Percentiles rank a stretch among this genome's conserved stretches.
These are phyloP conservation scores for Phalera bucephala DNA, from an alignment of 2,888 invertebrate species.

Conservation along the genomic window DNA sequence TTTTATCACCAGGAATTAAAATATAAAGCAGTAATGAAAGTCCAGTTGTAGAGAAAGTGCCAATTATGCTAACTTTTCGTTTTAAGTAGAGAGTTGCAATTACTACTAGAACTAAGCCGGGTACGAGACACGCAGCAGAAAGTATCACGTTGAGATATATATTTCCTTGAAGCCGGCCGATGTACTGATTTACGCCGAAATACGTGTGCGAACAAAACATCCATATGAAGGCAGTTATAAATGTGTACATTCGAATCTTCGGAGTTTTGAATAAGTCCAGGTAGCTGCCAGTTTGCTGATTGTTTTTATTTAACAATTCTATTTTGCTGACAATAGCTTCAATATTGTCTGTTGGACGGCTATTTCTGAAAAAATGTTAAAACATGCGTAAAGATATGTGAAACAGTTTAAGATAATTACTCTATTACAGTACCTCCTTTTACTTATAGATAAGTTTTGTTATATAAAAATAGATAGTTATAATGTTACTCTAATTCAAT, in stretches of 20 bases:
- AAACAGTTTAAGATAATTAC: too few relatives aligned
- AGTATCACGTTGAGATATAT: slow-evolving; percentile 91
- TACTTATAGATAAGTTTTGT: too few relatives aligned
- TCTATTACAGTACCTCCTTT: too few relatives aligned
- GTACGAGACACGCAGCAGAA: slow-evolving; percentile 75
- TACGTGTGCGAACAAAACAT: slow-evolving; percentile 90
- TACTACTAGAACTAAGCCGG: slow-evolving; percentile 55
- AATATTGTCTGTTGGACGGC: slow-evolving; percentile 55
- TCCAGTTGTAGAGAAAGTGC: slow-evolving; percentile 54
- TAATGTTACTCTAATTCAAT: too few relatives aligned
- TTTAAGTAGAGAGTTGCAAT: slow-evolving; percentile 54
- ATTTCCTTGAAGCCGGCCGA: slow-evolving; percentile 89
- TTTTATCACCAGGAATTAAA: slow-evolving; percentile 50
- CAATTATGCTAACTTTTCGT: slow-evolving; percentile 54
- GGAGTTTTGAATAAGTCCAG: slow-evolving; percentile 86
- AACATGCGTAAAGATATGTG: too few relatives aligned
- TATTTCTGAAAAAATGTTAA: slow-evolving; percentile 58
- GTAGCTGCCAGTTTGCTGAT: slow-evolving; percentile 39
- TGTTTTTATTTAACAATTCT: slow-evolving; percentile 37
- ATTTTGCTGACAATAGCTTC: slow-evolving; percentile 58
- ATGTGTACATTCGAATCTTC: slow-evolving; percentile 85
- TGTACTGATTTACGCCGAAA: slow-evolving; percentile 92
- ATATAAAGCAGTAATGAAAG: slow-evolving; percentile 59
- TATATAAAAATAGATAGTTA: too few relatives aligned
- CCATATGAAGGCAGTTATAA: slow-evolving; percentile 89